Conservation (phyloP, 2,888 invertebrate species). For the Cataglyphis altisquamis region DNA sequence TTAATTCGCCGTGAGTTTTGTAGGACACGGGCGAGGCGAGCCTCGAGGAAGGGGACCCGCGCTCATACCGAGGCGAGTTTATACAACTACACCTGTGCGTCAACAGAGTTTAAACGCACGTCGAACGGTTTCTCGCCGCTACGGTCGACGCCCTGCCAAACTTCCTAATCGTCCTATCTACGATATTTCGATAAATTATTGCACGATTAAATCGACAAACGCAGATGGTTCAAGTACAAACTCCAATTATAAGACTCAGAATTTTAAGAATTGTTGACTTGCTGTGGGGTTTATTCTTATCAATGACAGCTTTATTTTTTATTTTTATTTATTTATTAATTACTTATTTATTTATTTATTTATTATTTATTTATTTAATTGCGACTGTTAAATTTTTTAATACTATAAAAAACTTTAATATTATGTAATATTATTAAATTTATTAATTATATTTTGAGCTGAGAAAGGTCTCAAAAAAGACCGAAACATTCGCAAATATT, state of each 20-base stretch:
- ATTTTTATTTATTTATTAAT: too few species aligned
- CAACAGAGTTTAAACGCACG: slow-evolving; percentile 51
- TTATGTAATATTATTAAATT: too few species aligned
- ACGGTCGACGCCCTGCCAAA: slow-evolving; percentile 72
- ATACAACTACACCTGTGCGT: slow-evolving; percentile 60
- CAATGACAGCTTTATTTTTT: too few species aligned
- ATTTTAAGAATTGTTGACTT: too few species aligned
- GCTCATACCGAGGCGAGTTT: slow-evolving; percentile 7
- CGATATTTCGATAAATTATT: background rate
- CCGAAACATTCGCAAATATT: too few species aligned
- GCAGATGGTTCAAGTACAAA: background rate
- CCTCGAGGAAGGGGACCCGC: background rate
- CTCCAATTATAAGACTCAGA: background rate
- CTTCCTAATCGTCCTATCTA: slow-evolving; percentile 64
- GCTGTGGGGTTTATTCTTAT: too few species aligned
- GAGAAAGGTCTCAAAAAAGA: too few species aligned
- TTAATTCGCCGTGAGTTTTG: slow-evolving; percentile 79
- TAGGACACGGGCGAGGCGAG: slow-evolving; percentile 71
- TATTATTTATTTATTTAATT: too few species aligned
- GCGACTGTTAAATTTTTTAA: too few species aligned
- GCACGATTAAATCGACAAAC: background rate
- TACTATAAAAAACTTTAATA: too few species aligned
- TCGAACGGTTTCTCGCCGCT: slow-evolving; percentile 71
- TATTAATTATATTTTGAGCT: too few species aligned
- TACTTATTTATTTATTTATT: too few species aligned